phyloP scores from a whole-genome alignment of 2,113 vertebrate species.

The Antechinus flavipes region DNA sequence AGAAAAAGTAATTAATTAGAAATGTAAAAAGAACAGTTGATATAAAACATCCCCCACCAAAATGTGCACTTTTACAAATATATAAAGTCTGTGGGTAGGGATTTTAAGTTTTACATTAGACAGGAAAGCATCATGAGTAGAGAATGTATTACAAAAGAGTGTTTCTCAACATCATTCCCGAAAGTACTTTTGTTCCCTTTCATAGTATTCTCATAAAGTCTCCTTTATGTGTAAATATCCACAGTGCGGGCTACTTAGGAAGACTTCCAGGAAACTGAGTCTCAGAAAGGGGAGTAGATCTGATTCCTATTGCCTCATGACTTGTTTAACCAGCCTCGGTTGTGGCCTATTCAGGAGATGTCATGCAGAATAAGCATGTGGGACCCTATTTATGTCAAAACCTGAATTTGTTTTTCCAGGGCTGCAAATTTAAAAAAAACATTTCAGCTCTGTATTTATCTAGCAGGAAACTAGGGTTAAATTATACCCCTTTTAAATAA shows the following conservation, averaged over 20 bases:
- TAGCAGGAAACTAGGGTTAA: conserved; percentile 66
- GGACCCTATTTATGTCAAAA: conserved; percentile 35
- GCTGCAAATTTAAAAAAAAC: conserved; percentile 38
- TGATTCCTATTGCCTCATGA: not conserved
- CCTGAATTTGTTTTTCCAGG: conserved; percentile 62
- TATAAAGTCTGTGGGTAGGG: not conserved
- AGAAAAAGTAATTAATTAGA: not conserved
- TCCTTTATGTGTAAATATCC: not conserved
- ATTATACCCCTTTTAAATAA: conserved; percentile 77
- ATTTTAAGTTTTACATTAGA: too few species aligned
- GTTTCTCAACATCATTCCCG: not conserved
- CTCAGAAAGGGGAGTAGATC: not conserved
- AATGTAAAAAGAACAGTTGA: not conserved
- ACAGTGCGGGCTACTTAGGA: not conserved
- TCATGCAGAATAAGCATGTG: not conserved
- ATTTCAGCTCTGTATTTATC: conserved; percentile 65
- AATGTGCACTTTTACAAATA: not conserved
- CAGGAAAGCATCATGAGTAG: not conserved
- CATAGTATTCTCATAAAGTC: not conserved
- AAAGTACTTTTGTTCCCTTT: not conserved
- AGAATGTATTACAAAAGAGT: not conserved
- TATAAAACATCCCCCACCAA: not conserved
- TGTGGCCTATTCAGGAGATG: not conserved
- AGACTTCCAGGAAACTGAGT: not conserved
- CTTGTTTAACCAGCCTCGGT: not conserved